Percentiles rank a stretch among this genome's conserved stretches.
phyloP scores from a whole-genome alignment of 1,140 invertebrate species.

The Nasonia giraulti region DNA sequence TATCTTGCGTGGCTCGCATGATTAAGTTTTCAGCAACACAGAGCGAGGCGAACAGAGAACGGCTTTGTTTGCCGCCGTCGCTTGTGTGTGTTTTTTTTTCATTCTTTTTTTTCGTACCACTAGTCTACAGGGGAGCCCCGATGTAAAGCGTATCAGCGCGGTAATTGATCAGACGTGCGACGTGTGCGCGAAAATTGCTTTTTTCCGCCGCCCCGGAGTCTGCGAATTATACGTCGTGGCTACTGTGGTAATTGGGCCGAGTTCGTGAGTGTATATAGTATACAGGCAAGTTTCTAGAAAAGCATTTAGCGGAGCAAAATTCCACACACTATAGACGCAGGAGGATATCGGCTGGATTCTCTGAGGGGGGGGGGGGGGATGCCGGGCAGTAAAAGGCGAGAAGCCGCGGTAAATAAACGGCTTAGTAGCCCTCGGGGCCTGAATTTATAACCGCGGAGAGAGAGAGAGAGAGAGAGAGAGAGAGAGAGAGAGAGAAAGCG shows the following conservation, averaged over 20 bases:
- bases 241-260: too few species aligned
- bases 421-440: conserved; percentile 48
- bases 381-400: conserved; percentile 5
- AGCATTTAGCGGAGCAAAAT: too few species aligned
- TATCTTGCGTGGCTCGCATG: neutral
- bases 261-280: too few species aligned
- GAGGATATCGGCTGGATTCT: neutral
- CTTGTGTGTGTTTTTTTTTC: too few species aligned
- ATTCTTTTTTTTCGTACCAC: neutral
- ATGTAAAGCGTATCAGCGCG: neutral
- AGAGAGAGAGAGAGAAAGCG: neutral
- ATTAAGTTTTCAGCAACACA: conserved; percentile 27
- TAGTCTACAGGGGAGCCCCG: neutral
- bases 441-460: conserved; percentile 49
- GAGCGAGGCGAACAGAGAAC: neutral
- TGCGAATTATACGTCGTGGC: neutral
- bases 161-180: conserved; percentile 1
- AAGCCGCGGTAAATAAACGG: conserved; percentile 49
- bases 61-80: neutral
- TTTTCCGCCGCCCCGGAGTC: neutral
- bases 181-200: neutral
- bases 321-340: neutral
- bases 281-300: too few species aligned
- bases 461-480: neutral
- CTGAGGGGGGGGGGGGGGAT: neutral